These are phyloP conservation scores for Macquaria australasica DNA, from an alignment of 2,113 vertebrate species.

Conservation along the genomic window DNA sequence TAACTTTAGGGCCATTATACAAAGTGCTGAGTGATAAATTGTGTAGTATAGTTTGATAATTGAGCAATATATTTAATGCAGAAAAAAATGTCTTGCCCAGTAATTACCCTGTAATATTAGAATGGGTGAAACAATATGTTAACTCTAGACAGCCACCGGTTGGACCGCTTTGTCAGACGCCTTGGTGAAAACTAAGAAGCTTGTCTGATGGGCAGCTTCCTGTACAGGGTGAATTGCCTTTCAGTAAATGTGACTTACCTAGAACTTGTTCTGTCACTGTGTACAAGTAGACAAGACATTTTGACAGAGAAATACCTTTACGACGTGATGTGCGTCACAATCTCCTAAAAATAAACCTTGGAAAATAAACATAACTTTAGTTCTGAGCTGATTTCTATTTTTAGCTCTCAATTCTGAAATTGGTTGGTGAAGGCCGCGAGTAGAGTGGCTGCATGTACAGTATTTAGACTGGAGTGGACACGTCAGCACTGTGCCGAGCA, in stretches of 20 bases:
- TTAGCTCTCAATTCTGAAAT: conserved; percentile 12
- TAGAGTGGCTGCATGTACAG: neutral
- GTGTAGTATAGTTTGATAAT: neutral
- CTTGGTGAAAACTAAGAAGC: conserved; percentile 62
- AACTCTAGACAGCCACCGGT: conserved; percentile 50
- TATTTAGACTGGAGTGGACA: conserved; percentile 44
- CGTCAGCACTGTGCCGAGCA: conserved; percentile 37
- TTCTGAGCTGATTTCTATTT: conserved; percentile 12
- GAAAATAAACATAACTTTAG: conserved; percentile 40
- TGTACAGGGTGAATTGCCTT: conserved; percentile 42
- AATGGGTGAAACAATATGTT: conserved; percentile 26
- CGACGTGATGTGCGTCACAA: conserved; percentile 44
- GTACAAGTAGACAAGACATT: conserved; percentile 19
- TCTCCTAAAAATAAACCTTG: conserved; percentile 57
- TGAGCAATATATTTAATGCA: conserved; percentile 3
- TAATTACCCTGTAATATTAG: conserved; percentile 48
- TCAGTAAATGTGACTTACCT: conserved; percentile 39
- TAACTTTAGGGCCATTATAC: neutral
- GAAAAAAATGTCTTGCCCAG: conserved; percentile 9
- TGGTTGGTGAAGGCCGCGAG: conserved; percentile 17
- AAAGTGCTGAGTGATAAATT: conserved; percentile 7
- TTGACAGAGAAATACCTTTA: conserved; percentile 38
- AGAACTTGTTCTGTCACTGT: conserved; percentile 59
- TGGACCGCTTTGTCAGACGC: conserved; percentile 57
- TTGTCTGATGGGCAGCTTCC: conserved; percentile 61